A percentile compares a stretch with the other conserved stretches of the same genome.
Conservation (phyloP, 2,113 vertebrate genomes). For the Bostrychus sinensis region DNA sequence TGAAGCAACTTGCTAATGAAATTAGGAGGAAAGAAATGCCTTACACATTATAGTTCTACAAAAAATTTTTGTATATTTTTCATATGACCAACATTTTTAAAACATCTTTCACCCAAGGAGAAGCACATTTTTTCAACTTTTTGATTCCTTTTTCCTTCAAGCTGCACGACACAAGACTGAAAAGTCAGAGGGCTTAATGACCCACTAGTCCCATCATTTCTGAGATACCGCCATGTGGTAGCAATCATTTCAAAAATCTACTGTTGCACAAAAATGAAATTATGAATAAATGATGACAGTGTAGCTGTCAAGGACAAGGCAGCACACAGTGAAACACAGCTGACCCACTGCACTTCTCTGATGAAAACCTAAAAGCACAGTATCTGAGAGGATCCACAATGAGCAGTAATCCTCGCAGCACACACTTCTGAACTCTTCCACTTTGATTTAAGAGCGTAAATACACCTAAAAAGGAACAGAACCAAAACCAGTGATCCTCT, state of each 20-base stretch:
- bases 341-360: conserved; percentile 30
- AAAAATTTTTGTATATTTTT: too few species aligned
- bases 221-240: background rate
- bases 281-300: conserved; percentile 19
- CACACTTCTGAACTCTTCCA: conserved; percentile 10
- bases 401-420: conserved; percentile 10
- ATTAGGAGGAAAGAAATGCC: too few species aligned
- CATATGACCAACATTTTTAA: too few species aligned
- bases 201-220: background rate
- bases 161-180: conserved; percentile 2
- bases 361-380: conserved; percentile 18
- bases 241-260: conserved; percentile 11
- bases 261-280: conserved; percentile 14
- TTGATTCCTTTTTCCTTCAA: conserved; percentile 21
- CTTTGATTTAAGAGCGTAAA: background rate
- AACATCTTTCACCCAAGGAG: too few species aligned
- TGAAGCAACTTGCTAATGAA: too few species aligned
- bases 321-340: conserved; percentile 10
- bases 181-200: conserved; percentile 8
- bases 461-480: too few species aligned
- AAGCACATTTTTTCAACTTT: too few species aligned
- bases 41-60: too few species aligned
- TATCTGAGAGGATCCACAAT: conserved; percentile 15
- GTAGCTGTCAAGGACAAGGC: conserved; percentile 34
- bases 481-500: too few species aligned